phyloP scores from a whole-genome alignment of 2,888 invertebrate species.

The Folsomia candida region DNA sequence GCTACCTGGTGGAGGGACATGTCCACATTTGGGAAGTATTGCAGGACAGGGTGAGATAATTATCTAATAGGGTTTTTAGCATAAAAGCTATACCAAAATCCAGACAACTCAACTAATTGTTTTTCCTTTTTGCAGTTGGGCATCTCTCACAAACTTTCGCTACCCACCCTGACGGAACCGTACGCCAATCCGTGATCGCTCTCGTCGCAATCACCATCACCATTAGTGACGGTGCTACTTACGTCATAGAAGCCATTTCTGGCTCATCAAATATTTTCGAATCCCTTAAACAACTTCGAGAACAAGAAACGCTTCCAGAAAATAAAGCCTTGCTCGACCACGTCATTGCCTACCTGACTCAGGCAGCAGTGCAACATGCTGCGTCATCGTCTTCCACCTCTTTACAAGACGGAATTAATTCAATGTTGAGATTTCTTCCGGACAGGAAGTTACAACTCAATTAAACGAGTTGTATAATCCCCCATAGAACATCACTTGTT shows the following conservation, averaged over 20 bases:
- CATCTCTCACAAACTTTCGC: conserved; percentile 36
- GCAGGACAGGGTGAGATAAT: conserved; percentile 43
- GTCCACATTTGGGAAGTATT: conserved; percentile 42
- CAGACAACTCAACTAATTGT: neutral
- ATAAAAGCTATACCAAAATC: neutral
- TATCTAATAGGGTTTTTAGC: no score
- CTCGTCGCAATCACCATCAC: conserved; percentile 37
- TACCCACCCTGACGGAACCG: conserved; percentile 37
- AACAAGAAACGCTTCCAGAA: conserved; percentile 32
- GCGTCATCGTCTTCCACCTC: neutral
- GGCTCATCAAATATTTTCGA: conserved; percentile 27
- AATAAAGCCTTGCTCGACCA: conserved; percentile 18
- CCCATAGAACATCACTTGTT: no score
- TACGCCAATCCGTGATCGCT: conserved; percentile 36
- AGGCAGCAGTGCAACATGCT: no score
- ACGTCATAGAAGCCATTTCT: conserved; percentile 41
- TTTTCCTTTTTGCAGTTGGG: conserved; percentile 33
- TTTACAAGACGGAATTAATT: neutral
- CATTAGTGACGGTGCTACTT: conserved; percentile 39
- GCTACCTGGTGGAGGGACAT: conserved; percentile 36
- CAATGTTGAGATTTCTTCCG: neutral
- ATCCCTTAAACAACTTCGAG: conserved; percentile 13
- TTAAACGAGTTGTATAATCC: no score
- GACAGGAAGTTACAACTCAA: neutral
- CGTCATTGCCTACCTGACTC: neutral